These are phyloP conservation scores for Dendrolimus houi DNA, from an alignment of 2,888 invertebrate genomes.

Conservation along the genomic window DNA sequence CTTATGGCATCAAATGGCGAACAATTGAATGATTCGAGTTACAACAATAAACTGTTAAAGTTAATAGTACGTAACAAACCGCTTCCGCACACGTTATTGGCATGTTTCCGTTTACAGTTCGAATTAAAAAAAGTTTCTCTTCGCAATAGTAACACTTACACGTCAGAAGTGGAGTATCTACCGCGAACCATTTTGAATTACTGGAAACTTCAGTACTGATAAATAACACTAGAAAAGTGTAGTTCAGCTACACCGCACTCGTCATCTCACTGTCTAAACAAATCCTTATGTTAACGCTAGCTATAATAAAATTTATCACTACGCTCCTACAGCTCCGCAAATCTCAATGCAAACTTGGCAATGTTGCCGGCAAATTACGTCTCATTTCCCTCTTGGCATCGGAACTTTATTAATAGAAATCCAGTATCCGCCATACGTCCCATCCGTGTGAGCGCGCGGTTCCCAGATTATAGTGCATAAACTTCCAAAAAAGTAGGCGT, in stretches of 20 bases:
- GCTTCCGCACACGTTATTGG: not conserved
- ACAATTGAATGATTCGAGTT: not conserved
- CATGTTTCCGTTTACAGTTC: constrained; percentile 4
- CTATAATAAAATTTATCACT: constrained; percentile 53
- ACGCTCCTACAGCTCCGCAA: constrained; percentile 35
- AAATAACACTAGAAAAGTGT: constrained; percentile 26
- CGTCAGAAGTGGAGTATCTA: constrained; percentile 65
- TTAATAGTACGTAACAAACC: constrained; percentile 2
- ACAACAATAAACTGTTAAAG: not conserved
- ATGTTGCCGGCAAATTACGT: constrained; percentile 51
- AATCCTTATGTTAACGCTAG: constrained; percentile 43
- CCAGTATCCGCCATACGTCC: constrained; percentile 33
- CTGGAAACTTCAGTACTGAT: constrained; percentile 18
- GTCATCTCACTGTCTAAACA: constrained; percentile 45
- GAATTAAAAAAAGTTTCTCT: constrained; percentile 3
- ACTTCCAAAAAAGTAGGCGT: constrained; percentile 14
- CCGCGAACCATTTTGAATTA: constrained; percentile 57
- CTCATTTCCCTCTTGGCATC: constrained; percentile 47
- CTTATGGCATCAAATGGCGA: not conserved
- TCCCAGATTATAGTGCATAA: constrained; percentile 21
- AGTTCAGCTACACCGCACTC: constrained; percentile 31
- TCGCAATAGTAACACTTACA: constrained; percentile 40
- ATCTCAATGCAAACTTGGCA: constrained; percentile 65
- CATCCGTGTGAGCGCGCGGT: constrained; percentile 24
- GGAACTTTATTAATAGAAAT: constrained; percentile 53